Conservation (phyloP, 30 jellyfish, hydroid and myxozoan species). For the Cassiopea andromeda region DNA sequence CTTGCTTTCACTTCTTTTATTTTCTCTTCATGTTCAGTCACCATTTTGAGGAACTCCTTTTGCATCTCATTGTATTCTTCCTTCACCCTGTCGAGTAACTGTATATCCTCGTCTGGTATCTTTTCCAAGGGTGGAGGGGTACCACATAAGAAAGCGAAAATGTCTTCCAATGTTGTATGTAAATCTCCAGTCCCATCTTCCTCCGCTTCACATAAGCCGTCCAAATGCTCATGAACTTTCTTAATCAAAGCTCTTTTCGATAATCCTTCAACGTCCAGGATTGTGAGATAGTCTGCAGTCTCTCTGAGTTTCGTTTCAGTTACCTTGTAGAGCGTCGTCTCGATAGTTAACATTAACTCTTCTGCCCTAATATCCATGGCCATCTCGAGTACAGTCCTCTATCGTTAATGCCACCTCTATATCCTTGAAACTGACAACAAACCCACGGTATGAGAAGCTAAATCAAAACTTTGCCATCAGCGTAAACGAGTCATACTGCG, state of each 20-base stretch:
- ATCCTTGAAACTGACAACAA: background rate
- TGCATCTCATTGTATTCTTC: slow-evolving; percentile 12
- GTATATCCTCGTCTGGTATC: background rate
- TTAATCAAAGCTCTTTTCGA: background rate
- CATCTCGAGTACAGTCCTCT: background rate
- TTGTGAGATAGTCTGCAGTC: background rate
- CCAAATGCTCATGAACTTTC: background rate
- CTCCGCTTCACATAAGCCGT: background rate
- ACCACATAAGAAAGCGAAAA: background rate
- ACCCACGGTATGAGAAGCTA: background rate
- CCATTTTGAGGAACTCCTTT: slow-evolving; percentile 6
- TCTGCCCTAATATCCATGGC: background rate
- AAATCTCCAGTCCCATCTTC: background rate
- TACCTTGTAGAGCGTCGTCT: background rate
- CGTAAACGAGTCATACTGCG: background rate
- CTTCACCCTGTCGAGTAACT: background rate
- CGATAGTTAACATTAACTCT: background rate
- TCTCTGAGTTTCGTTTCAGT: background rate
- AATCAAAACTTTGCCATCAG: background rate
- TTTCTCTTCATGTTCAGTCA: slow-evolving; percentile 19
- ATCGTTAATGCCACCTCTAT: background rate
- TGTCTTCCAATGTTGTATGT: background rate
- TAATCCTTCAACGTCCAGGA: background rate
- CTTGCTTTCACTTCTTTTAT: slow-evolving; percentile 5
- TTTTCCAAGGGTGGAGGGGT: background rate